These are phyloP conservation scores for Myathropa florea DNA, from an alignment of 2,888 invertebrate genomes.

Conservation along the genomic window DNA sequence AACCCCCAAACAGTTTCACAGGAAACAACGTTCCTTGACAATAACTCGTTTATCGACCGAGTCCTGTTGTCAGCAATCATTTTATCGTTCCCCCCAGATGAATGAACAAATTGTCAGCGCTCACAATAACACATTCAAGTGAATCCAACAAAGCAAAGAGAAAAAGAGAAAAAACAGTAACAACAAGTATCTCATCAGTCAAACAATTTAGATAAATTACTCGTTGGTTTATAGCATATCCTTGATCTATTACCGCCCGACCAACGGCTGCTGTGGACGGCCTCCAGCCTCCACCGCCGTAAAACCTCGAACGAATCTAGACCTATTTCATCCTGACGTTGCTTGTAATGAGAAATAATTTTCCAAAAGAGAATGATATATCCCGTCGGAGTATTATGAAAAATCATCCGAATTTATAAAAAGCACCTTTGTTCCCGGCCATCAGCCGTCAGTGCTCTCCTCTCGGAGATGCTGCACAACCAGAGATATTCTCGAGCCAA, in stretches of 20 bases:
- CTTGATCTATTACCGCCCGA: not conserved
- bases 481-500: slow-evolving; percentile 42
- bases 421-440: slow-evolving; percentile 37
- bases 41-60: no score
- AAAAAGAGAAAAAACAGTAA: not conserved
- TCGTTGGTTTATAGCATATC: slow-evolving; percentile 22
- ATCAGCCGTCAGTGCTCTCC: slow-evolving; percentile 1
- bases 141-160: not conserved
- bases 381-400: slow-evolving; percentile 38
- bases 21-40: no score
- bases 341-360: slow-evolving; percentile 36
- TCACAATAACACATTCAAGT: not conserved
- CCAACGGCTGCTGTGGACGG: not conserved
- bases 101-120: not conserved
- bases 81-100: not conserved
- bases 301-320: no score
- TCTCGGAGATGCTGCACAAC: slow-evolving; percentile 1
- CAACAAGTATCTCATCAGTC: not conserved
- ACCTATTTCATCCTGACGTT: not conserved
- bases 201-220: slow-evolving; percentile 39
- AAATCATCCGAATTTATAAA: slow-evolving; percentile 27
- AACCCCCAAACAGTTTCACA: no score
- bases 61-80: not conserved
- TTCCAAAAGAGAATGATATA: slow-evolving; percentile 13
- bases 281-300: not conserved